Evolutionary conservation across 2,113 vertebrate genomes (phyloP).

Genomic region (Petromus typicus): DNA sequence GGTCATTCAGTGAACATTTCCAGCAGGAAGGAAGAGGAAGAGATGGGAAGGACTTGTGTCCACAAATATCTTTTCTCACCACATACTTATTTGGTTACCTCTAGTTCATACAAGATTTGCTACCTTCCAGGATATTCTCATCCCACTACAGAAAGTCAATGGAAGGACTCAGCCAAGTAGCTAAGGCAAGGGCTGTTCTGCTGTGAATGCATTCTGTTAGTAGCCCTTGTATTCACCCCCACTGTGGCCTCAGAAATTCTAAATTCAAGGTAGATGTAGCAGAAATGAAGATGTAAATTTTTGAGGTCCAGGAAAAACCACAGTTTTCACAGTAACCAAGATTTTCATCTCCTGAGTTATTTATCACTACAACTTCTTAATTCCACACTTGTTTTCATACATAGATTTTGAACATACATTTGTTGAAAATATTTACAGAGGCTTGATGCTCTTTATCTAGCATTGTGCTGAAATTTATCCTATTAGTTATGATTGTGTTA

Average conservation of each 20-base stretch:
- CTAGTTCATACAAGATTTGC: neutral
- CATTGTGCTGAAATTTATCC: slow-evolving; percentile 23
- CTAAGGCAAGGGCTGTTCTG: neutral
- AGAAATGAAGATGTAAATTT: neutral
- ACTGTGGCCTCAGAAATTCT: neutral
- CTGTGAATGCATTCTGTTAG: neutral
- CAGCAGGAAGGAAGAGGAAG: neutral
- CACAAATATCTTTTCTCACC: neutral
- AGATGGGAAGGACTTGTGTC: too few species aligned
- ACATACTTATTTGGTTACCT: neutral
- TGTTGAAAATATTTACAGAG: slow-evolving; percentile 20
- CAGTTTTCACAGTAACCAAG: neutral
- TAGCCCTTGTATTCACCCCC: too few species aligned
- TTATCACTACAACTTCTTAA: slow-evolving; percentile 16
- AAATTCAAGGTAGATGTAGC: neutral
- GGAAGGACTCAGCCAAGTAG: neutral
- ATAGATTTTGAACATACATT: slow-evolving; percentile 5
- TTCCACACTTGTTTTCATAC: slow-evolving; percentile 14
- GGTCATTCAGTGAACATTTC: neutral
- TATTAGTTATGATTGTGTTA: slow-evolving; percentile 46
- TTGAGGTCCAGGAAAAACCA: neutral
- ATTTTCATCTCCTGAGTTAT: neutral
- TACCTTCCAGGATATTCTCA: neutral
- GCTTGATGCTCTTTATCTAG: slow-evolving; percentile 1
- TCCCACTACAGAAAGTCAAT: neutral